Base-by-base conservation (phyloP, 2,797 vertebrate genomes). In the Danio jaintianensis region DNA sequence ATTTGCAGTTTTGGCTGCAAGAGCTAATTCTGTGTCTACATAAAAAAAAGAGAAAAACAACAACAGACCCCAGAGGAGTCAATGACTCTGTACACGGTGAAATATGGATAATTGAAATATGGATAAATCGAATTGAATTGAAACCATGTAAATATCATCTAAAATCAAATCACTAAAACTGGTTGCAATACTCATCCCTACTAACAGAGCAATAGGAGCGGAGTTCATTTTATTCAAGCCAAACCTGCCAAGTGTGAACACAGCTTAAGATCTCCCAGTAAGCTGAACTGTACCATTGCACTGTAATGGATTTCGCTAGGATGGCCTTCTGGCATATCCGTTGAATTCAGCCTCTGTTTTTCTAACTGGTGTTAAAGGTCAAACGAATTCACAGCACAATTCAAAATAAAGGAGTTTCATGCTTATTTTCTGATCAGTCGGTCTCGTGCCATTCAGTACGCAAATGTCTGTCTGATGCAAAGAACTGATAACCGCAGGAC, bases 311-410 rank as follows among this genome's bases (percentile, higher is more conserved):
- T 61, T 71, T 71, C 52, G 56, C 52, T 48, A n/a, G 52, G 53
- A 71, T 71, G 78, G 29, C 22, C 42, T 40, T 43, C 42, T 10
- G 45, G 63, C 47, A 13, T 40, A 36, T 53, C 29, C 81, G 67
- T 62, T 48, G 22, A 75, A 62, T 71, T 79, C 42, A 70, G 16
- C 50, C 22, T 75, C 45, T 58, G 52, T 53, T 52, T 53, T 72
- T 66, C 68, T 43, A 1, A 29, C 16, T 71, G 61, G 29, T 71
- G 20, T 63, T 55, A 67, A 71, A 48, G 76, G 71, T 79, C 47
- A 55, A 78, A 73, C 45, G 55, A 56, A 20, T 63, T 48, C 59
- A 80, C 59, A 80, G 78, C 78, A 80, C 78, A 80, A 73, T 64
- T 29, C 58, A 9, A 50, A 68, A 61, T n/a, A 45, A 50, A 10